Evolutionary conservation across 2,888 invertebrate species (phyloP), one percentile per base, ranked within the genome.

Genomic region (Tetragonula carbonaria): DNA sequence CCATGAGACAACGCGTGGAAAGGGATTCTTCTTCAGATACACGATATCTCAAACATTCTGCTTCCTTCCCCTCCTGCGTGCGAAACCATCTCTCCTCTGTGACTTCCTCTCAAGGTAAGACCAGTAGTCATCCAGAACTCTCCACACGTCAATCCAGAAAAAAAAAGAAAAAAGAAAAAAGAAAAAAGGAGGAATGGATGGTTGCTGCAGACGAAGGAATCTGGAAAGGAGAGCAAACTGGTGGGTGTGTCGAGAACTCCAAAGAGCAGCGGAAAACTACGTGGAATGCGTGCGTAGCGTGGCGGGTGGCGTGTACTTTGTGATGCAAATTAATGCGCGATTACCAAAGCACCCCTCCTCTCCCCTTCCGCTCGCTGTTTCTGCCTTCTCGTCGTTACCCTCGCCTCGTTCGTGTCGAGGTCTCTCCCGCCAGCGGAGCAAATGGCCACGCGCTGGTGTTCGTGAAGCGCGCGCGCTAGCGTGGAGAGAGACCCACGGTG

Each of bases 311-410:
- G 94, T 93, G 94, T 93, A 92, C 92, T 94, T 93, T 92, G 93
- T 91, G 92, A 94, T 94, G 94, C 94, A 94, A 94, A 94, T 94
- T 94, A 94, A 94, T 94, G 94, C 94, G 91, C 93, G 94, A 94
- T 94, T 93, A 94, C 93, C 92, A 91, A 91, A 92, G 88, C 92
- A 88, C 88, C 87, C 87, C 63, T 74, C 70, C 82, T 82, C 5
- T 28, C 73, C 74, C 57, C 5, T 4, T 0, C 16, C 78, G 23
- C 77, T 74, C 72, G 50, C 57, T 4, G 1, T 45, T 45, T n/a
- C 38, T 21, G 23, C 62, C 50, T 73, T 45, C 77, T 70, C 81
- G 74, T 86, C 83, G 87, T 89, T 83, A 89, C 88, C 82, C 88
- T 85, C 80, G 82, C 85, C 81, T 74, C 50, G 83, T 86, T 86